Evolutionary conservation across 2,797 vertebrate genomes (phyloP).

Genomic region (Mustela erminea): DNA sequence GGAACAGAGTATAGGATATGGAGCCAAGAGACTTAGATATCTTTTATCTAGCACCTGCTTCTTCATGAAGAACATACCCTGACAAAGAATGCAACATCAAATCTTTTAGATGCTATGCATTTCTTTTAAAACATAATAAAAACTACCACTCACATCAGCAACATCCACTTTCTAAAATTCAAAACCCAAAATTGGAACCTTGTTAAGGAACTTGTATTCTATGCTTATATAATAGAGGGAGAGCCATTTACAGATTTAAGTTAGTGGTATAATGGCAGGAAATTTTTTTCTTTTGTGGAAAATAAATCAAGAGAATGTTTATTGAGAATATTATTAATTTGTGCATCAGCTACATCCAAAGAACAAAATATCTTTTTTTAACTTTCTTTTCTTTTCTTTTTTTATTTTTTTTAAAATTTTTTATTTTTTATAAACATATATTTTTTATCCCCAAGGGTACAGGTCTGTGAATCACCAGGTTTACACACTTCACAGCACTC

Average conservation of each 20-base stretch:
- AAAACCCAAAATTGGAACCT: not conserved
- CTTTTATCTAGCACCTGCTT: not conserved
- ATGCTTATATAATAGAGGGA: not conserved
- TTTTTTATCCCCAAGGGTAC: too few species aligned
- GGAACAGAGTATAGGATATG: not conserved
- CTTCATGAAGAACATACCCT: not conserved
- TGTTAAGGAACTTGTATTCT: not conserved
- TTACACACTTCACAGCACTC: too few species aligned
- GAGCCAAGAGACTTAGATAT: not conserved
- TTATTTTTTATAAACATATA: too few species aligned
- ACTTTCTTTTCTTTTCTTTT: too few species aligned
- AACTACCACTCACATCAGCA: not conserved
- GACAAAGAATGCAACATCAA: not conserved
- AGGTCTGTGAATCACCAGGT: too few species aligned
- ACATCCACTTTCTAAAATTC: not conserved
- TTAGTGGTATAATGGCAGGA: not conserved
- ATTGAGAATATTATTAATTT: not conserved
- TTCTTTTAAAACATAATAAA: conserved; percentile 20
- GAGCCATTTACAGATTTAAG: not conserved
- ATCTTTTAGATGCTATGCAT: not conserved
- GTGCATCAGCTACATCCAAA: not conserved
- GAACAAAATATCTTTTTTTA: not conserved
- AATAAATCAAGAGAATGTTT: not conserved
- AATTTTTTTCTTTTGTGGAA: not conserved
- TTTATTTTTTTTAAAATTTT: too few species aligned